Base-by-base conservation (phyloP, 2,113 vertebrate species). In the Phoxinus phoxinus region DNA sequence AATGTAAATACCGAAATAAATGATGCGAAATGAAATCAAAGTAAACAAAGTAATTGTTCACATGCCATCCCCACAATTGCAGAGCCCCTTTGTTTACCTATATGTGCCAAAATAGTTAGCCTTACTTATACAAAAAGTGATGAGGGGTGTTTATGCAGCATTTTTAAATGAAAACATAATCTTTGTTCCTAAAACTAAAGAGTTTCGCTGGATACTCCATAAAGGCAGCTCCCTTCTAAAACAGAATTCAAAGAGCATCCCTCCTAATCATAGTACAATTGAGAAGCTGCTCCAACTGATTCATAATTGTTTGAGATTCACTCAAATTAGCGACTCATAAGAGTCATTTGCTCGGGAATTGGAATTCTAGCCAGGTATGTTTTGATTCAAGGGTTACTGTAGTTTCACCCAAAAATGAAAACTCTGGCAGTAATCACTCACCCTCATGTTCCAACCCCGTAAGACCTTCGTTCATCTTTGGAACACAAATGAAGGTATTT, bases 31-130 rank as follows among this genome's bases (percentile, higher is more conserved):
- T 92, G 91, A 94, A 93, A 93, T 93, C 91, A 92, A 92, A 93
- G 93, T 95, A 95, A 95, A 94, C 93, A 95, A 93, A 91, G 88
- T 93, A 94, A 94, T 94, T 91, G 93, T 92, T 93, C 91, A 92
- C 92, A 91, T 92, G 92, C 90, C 91, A 87, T 91, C 91, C 90
- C 89, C 91, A 89, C 87, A 83, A 89, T 86, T 88, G 88, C 88
- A 88, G 87, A 86, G 79, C 85, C 89, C 83, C 76, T 83, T 87
- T 89, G 84, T 86, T 73, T 86, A 86, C 75, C 81, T 65, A 67
- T 44, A 65, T 46, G 75, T 19, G 86, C 85, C 84, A 77, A 89
- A 86, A 84, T 72, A 86, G 74, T 86, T 77, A 71, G 74, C 76
- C 63, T 69, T 72, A 72, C 46, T 84, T 87, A 69, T 73, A 87